Evolutionary conservation across 2,888 invertebrate species (phyloP).

Genomic region (Tinea semifulvella): DNA sequence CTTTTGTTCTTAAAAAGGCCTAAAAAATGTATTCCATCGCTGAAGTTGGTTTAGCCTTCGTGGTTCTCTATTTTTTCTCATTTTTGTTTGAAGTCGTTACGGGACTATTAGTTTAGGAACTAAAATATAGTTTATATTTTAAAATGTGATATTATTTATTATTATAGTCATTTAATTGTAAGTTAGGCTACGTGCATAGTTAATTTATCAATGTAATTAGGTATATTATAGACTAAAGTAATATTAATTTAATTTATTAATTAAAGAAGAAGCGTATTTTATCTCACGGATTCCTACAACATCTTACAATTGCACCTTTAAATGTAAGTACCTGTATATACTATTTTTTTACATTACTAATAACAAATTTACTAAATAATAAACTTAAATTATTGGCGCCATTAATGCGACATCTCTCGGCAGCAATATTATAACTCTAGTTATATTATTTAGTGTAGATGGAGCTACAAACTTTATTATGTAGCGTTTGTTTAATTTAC

Average conservation of each 20-base stretch:
- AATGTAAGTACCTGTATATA: constrained; percentile 16
- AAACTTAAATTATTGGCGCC: too few relatives aligned
- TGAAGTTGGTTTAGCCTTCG: constrained; percentile 55
- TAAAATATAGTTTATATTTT: constrained; percentile 20
- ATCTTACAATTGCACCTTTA: constrained; percentile 1
- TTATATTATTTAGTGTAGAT: too few relatives aligned
- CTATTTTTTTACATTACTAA: too few relatives aligned
- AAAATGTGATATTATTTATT: constrained; percentile 50
- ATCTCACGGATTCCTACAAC: not conserved
- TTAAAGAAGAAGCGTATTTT: not conserved
- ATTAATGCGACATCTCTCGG: too few relatives aligned
- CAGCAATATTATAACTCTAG: too few relatives aligned
- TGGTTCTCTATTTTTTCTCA: constrained; percentile 55
- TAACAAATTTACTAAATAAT: too few relatives aligned
- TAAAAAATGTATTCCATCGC: constrained; percentile 57
- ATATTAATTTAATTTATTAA: too few relatives aligned
- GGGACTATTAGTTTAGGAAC: constrained; percentile 44
- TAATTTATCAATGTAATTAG: constrained; percentile 50
- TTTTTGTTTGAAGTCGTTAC: constrained; percentile 57
- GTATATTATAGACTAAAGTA: constrained; percentile 9
- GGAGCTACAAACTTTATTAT: too few relatives aligned
- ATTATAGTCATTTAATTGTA: constrained; percentile 22
- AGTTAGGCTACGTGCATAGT: constrained; percentile 28
- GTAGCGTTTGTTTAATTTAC: too few relatives aligned
- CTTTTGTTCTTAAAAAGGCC: constrained; percentile 25